phyloP scores from a whole-genome alignment of 2,888 invertebrate genomes.

The Callimorpha dominula region DNA sequence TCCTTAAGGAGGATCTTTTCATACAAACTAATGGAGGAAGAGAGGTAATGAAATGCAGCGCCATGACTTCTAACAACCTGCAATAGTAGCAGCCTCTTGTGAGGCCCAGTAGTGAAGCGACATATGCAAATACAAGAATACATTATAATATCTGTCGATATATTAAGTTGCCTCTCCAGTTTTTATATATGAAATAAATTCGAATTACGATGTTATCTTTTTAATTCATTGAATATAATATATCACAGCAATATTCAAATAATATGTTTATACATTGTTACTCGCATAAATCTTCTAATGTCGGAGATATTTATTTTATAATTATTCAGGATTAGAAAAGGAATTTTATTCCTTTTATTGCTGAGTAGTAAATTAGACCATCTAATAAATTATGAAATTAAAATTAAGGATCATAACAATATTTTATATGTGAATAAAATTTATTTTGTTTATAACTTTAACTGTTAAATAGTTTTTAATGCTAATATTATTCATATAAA shows the following conservation, averaged over 20 bases:
- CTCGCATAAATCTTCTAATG: conserved; percentile 36
- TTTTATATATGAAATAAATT: conserved; percentile 30
- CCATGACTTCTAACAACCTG: conserved; percentile 47
- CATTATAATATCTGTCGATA: conserved; percentile 40
- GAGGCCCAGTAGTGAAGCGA: conserved; percentile 66
- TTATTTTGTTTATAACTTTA: conserved; percentile 35
- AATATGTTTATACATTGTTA: conserved; percentile 27
- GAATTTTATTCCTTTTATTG: conserved; percentile 15
- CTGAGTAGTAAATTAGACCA: conserved; percentile 5
- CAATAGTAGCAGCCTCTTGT: conserved; percentile 63
- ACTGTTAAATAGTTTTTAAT: conserved; percentile 15
- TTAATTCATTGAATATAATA: conserved; percentile 24
- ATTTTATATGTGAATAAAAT: conserved; percentile 35
- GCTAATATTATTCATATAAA: not conserved
- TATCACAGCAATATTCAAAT: conserved; percentile 19
- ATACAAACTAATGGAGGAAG: conserved; percentile 14
- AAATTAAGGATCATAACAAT: conserved; percentile 46
- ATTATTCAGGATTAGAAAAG: conserved; percentile 36
- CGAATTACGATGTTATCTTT: conserved; percentile 35
- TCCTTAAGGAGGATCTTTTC: not conserved
- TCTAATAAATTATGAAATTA: conserved; percentile 12
- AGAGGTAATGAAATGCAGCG: conserved; percentile 51
- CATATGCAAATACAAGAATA: conserved; percentile 51
- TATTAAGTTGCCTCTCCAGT: conserved; percentile 18
- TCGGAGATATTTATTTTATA: conserved; percentile 24